Evolutionary conservation across 2,888 invertebrate genomes (phyloP), one percentile per base, ranked within the genome.

Genomic region (Drosophila dives): DNA sequence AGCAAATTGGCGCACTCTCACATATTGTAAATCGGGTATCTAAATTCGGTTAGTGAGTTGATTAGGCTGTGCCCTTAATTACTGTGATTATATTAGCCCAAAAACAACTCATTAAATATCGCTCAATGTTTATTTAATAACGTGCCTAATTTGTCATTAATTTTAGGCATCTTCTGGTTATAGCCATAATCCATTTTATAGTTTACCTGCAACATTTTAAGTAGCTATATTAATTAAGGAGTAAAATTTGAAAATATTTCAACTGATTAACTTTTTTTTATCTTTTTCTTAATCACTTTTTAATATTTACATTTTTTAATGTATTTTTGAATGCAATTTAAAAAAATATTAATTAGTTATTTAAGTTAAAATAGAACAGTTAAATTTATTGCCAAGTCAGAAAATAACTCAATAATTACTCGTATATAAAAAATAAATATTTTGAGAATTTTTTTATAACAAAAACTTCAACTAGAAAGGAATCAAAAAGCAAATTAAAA

Each of bases 51-150:
- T 23, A 66, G 61, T 8, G 29, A 7, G n/a, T 32, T 32, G 32
- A 60, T 69, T 69, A 67, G 69, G 54, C 54, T 67, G 10, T 38
- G 38, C 60, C 69, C 65, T 69, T 69, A 85, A 78, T 82, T 83
- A 72, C 34, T 45, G 33, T 42, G 48, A 79, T 68, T 75, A 49
- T 63, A 65, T 75, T 72, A 45, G 64, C 23, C 53, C 45, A 17
- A 75, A 20, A 71, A 71, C 54, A 63, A 48, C 26, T 56, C 45
- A 58, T 56, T 65, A 50, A 29, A 32, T 45, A 20, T 26, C 38
- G 45, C n/a, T 51, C 45, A 32, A 50, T 59, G 50, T 34, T 36
- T 48, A 72, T 36, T 68, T 26, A 67, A 73, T 54, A 63, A 55
- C 15, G 38, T 34, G 5, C 26, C 17, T 11, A 54, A 38, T 26